Conservation (phyloP, 2,888 invertebrate species). For the Trilocha varians region DNA sequence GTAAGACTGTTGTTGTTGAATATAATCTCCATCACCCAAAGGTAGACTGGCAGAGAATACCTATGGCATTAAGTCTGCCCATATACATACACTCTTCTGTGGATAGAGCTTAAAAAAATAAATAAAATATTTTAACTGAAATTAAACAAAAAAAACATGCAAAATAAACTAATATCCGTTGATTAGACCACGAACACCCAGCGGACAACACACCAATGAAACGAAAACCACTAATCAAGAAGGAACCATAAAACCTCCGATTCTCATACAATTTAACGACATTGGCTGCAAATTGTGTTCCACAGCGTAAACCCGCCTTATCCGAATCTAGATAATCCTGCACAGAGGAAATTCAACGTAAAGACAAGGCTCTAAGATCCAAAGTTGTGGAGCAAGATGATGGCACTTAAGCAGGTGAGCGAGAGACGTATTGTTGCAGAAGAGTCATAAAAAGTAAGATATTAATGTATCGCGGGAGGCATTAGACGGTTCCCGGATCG, state of each 20-base stretch:
- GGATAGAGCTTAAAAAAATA: too few species aligned
- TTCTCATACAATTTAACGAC: constrained; percentile 1
- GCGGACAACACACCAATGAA: background rate
- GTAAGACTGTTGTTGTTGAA: too few species aligned
- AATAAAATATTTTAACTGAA: constrained; percentile 10
- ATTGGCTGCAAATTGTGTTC: constrained; percentile 3
- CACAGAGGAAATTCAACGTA: constrained; percentile 11
- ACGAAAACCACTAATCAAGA: background rate
- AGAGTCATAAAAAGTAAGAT: constrained; percentile 74
- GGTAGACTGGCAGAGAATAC: too few species aligned
- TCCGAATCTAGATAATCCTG: constrained; percentile 14
- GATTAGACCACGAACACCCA: background rate
- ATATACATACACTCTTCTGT: too few species aligned
- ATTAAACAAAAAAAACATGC: background rate
- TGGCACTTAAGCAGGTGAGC: constrained; percentile 29
- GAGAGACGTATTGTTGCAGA: constrained; percentile 60
- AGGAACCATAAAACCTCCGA: background rate
- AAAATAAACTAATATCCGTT: background rate
- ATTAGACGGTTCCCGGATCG: constrained; percentile 68
- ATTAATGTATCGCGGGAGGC: constrained; percentile 74
- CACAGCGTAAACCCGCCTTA: constrained; percentile 24
- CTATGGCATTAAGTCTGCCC: too few species aligned
- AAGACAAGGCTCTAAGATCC: background rate
- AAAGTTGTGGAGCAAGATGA: background rate
- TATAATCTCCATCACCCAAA: too few species aligned